phyloP scores from a whole-genome alignment of 2,113 vertebrate genomes.

The Balaeniceps rex region DNA sequence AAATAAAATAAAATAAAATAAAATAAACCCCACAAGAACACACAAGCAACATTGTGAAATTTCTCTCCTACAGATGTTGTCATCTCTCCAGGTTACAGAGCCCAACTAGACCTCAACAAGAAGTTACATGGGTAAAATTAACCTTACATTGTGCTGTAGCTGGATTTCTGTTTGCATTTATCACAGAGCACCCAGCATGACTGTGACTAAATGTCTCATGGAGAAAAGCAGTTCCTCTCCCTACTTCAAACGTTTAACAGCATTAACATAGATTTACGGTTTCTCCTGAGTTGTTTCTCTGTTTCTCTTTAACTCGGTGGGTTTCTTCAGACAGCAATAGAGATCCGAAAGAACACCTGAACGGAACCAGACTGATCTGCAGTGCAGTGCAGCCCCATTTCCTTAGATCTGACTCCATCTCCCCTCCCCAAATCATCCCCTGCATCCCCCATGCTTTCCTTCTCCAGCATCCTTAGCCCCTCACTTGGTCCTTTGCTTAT shows the following conservation, averaged over 20 bases:
- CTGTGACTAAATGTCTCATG: not conserved
- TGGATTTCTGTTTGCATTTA: not conserved
- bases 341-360: not conserved
- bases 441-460: not conserved
- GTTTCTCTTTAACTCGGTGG: not conserved
- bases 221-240: not conserved
- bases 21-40: not conserved
- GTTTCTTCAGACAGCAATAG: not conserved
- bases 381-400: not conserved
- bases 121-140: not conserved
- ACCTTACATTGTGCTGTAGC: not conserved
- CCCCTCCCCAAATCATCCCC: not conserved
- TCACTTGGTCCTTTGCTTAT: not conserved
- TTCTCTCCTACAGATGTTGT: not conserved
- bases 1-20: not conserved
- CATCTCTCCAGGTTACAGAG: not conserved
- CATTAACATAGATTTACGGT: not conserved
- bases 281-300: not conserved
- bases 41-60: not conserved
- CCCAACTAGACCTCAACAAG: not conserved
- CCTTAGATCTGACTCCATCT: not conserved
- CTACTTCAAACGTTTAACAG: not conserved
- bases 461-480: not conserved
- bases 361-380: not conserved
- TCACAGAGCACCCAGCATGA: not conserved